Evolutionary conservation across 1,140 invertebrate genomes (phyloP), one percentile per base, ranked within the genome.

Genomic region (Hyles euphorbiae): DNA sequence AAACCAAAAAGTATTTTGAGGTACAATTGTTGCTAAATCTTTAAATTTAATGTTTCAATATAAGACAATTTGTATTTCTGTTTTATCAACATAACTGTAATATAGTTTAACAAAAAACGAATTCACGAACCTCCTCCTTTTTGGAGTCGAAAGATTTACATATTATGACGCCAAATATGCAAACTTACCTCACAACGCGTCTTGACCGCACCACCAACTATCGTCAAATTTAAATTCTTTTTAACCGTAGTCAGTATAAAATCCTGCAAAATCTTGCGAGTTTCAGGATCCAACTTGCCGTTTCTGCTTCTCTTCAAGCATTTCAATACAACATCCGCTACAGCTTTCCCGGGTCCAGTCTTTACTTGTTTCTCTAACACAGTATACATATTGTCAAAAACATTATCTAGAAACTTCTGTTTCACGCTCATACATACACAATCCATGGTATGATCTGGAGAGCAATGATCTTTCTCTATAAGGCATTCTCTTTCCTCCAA

Each of bases 341-440:
- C 65, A 5, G 62, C 64, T 67, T 81, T 81, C 3, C 85, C 83
- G 0, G 65, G 43, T 5, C 62, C 52, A 1, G 71, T 75, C 55
- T 76, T 76, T n/a, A 63, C 59, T 67, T 81, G 68, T 61, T 68
- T 74, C 51, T 83, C 78, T 44, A 88, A 65, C 3, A 81, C 69
- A 6, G 77, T 81, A 47, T 81, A 85, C 83, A 88, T 87, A 56
- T 87, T 87, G 51, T 88, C 83, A 56, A 88, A 85, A 1, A 88
- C 77, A 62, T 88, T 88, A 53, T 83, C 75, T 46, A 87, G 52
- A 58, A 88, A 85, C 51, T 81, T 84, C 12, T 78, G 63, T 53
- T 88, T 88, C 0, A 84, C 73, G 6, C 58, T 68, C 68, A 74
- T 79, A 50, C 83, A 88, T 3, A 87, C 76, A 53, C 83, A 88